A percentile compares a stretch with the other conserved stretches of the same genome.
Evolutionary conservation across 2,888 invertebrate genomes (phyloP).

Genomic region (Xestoiulus laeticollis): DNA sequence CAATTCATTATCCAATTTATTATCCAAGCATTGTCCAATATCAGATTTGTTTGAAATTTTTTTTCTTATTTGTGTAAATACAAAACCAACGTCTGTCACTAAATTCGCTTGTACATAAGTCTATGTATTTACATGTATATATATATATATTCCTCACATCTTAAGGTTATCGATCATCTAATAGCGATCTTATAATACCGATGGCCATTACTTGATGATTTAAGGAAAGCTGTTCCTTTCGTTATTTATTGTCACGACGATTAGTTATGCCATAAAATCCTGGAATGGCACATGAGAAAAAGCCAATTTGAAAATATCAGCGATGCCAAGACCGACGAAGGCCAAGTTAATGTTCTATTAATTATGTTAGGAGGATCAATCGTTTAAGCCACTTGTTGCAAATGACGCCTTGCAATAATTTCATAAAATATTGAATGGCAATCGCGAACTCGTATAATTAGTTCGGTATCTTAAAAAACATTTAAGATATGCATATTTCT

Average conservation of each 20-base stretch:
- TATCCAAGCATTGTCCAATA: too few relatives aligned
- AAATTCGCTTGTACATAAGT: too few relatives aligned
- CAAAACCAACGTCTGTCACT: too few relatives aligned
- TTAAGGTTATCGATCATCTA: background rate
- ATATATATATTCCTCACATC: too few relatives aligned
- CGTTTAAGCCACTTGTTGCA: constrained; percentile 19
- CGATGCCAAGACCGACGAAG: background rate
- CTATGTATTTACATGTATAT: too few relatives aligned
- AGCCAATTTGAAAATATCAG: background rate
- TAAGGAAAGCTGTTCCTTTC: background rate
- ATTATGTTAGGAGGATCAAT: background rate
- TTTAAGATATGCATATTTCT: too few relatives aligned
- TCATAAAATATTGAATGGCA: background rate
- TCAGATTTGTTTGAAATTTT: too few relatives aligned
- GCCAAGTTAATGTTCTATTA: background rate
- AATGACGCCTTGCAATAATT: background rate
- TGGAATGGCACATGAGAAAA: background rate
- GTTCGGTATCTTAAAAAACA: background rate
- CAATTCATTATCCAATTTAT: too few relatives aligned
- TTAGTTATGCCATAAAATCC: constrained; percentile 14
- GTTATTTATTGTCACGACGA: background rate
- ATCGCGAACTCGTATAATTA: background rate
- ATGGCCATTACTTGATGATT: background rate
- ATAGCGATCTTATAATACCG: background rate
- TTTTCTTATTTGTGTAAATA: too few relatives aligned